Conservation (phyloP, 2,797 vertebrate species). For the Cetoscarus ocellatus region DNA sequence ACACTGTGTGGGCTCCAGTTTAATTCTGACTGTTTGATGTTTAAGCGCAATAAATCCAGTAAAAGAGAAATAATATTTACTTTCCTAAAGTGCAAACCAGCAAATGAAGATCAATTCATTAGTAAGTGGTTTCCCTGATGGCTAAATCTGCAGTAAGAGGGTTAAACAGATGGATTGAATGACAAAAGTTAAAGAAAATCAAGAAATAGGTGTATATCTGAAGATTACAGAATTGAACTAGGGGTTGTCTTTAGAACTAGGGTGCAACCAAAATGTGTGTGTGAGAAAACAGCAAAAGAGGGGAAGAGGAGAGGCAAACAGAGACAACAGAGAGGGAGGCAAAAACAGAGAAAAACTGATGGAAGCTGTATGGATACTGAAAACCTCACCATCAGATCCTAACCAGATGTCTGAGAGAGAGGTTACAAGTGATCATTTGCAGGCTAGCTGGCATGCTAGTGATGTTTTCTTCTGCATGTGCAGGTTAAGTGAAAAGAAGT, state of each 20-base stretch:
- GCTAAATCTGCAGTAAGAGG: conserved; percentile 33
- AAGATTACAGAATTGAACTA: conserved; percentile 46
- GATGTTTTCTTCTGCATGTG: conserved; percentile 63
- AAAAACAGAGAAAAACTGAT: conserved; percentile 42
- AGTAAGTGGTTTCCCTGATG: conserved; percentile 25
- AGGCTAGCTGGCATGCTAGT: conserved; percentile 56
- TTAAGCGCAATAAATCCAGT: conserved; percentile 18
- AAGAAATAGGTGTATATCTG: conserved; percentile 53
- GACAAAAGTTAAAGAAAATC: conserved; percentile 50
- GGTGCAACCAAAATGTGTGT: too few species aligned
- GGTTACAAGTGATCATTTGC: conserved; percentile 67
- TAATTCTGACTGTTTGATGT: conserved; percentile 8
- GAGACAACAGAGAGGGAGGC: conserved; percentile 12
- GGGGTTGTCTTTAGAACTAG: conserved; percentile 47
- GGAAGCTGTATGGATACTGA: conserved; percentile 47
- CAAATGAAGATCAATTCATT: conserved; percentile 34
- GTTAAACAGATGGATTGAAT: conserved; percentile 54
- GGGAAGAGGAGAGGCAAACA: conserved; percentile 46
- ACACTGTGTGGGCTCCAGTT: background rate
- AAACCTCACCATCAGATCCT: conserved; percentile 62
- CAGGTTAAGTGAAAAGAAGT: conserved; percentile 50
- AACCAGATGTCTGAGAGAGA: conserved; percentile 58
- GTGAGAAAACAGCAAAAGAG: conserved; percentile 45
- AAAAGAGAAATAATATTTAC: conserved; percentile 28
- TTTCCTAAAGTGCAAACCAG: conserved; percentile 10